These are phyloP conservation scores for Brotula barbata DNA, from an alignment of 2,797 vertebrate species.

Conservation along the genomic window DNA sequence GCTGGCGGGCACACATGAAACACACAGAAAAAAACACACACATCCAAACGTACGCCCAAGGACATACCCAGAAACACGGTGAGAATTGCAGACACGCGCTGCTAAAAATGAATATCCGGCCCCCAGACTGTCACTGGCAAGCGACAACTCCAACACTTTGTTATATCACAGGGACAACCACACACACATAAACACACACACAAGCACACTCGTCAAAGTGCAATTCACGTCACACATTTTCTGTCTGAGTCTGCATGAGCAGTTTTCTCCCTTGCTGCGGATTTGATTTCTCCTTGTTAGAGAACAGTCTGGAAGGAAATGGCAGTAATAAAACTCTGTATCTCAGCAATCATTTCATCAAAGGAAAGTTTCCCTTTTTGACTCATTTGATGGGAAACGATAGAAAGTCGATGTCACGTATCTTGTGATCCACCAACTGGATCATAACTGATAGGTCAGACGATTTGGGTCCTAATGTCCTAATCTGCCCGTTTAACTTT, in stretches of 20 bases:
- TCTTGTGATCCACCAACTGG: slow-evolving; percentile 15
- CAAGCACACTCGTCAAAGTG: slow-evolving; percentile 44
- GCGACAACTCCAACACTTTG: slow-evolving; percentile 44
- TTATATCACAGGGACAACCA: slow-evolving; percentile 55
- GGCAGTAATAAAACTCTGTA: slow-evolving; percentile 35
- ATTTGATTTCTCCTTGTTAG: slow-evolving; percentile 55
- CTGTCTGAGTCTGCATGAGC: slow-evolving; percentile 54
- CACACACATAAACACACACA: slow-evolving; percentile 18
- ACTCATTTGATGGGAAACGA: slow-evolving; percentile 37
- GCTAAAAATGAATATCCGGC: slow-evolving; percentile 45
- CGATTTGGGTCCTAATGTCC: slow-evolving; percentile 10
- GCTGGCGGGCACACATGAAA: neutral
- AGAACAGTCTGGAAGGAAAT: slow-evolving; percentile 47
- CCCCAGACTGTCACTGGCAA: slow-evolving; percentile 57
- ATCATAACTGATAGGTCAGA: slow-evolving; percentile 17
- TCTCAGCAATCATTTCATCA: slow-evolving; percentile 36
- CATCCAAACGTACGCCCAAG: slow-evolving; percentile 31
- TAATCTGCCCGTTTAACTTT: neutral
- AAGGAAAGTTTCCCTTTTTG: slow-evolving; percentile 31
- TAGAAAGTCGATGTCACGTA: slow-evolving; percentile 33
- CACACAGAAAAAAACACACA: slow-evolving; percentile 21
- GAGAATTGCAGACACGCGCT: slow-evolving; percentile 38
- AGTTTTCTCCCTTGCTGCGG: slow-evolving; percentile 45
- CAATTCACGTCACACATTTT: slow-evolving; percentile 54
- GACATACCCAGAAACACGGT: slow-evolving; percentile 32